A percentile compares a stretch with the other conserved stretches of the same genome.
phyloP scores from a whole-genome alignment of 64 coral and sea anemone genomes.

The Stylophora pistillata region DNA sequence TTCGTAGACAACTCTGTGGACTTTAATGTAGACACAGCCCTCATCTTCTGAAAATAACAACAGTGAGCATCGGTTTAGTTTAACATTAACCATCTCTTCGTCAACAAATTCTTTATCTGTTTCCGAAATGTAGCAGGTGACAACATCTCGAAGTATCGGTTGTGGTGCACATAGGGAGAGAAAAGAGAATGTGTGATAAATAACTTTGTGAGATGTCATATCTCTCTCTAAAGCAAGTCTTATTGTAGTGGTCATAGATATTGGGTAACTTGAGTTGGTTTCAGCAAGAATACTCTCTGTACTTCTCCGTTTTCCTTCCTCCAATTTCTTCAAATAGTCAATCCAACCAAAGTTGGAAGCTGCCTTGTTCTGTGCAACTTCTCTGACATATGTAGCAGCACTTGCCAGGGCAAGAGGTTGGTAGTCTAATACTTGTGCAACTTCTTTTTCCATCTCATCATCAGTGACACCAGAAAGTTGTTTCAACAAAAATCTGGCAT shows the following conservation, averaged over 20 bases:
- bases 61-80: slow-evolving; percentile 3
- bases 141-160: neutral
- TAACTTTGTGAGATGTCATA: neutral
- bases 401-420: slow-evolving; percentile 44
- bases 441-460: neutral
- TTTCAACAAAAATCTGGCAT: neutral
- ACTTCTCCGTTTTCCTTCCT: neutral
- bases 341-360: no score
- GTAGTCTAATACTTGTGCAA: slow-evolving; percentile 24
- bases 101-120: slow-evolving; percentile 3
- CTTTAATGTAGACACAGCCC: neutral
- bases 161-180: slow-evolving; percentile 19
- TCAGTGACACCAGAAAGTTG: slow-evolving; percentile 14
- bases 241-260: slow-evolving; percentile 1
- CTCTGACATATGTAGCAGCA: no score
- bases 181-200: slow-evolving; percentile 13
- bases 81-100: slow-evolving; percentile 23
- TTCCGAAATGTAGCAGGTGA: slow-evolving; percentile 1
- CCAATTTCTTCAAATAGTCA: slow-evolving; percentile 12
- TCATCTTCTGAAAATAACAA: slow-evolving; percentile 11
- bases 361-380: no score
- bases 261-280: neutral
- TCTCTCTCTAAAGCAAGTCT: neutral
- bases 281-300: neutral
- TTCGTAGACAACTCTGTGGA: slow-evolving; percentile 37